Percentiles rank a stretch among this genome's conserved stretches.
phyloP scores from a whole-genome alignment of 2,113 vertebrate genomes.

The Neodon shergylaensis region DNA sequence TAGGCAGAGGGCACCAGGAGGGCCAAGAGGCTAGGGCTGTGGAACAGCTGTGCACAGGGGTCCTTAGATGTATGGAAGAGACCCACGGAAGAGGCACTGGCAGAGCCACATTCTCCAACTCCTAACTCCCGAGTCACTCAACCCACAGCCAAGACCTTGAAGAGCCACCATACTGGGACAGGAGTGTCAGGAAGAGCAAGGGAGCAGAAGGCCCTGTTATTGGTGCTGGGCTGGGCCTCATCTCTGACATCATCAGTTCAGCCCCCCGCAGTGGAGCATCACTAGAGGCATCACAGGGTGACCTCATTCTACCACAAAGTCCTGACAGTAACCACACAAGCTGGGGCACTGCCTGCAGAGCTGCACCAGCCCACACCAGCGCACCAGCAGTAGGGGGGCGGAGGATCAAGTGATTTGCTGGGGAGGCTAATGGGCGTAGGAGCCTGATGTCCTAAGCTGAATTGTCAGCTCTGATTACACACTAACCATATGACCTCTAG shows the following conservation, averaged over 20 bases:
- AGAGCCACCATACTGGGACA: background rate
- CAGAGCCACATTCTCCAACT: background rate
- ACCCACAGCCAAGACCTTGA: background rate
- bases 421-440: background rate
- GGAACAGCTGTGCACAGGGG: no score
- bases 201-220: no score
- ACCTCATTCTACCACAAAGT: background rate
- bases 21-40: background rate
- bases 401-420: background rate
- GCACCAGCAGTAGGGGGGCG: fast-evolving
- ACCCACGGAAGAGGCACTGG: background rate
- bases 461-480: background rate
- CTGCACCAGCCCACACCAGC: no score
- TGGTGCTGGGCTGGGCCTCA: background rate
- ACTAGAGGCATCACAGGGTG: background rate
- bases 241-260: background rate
- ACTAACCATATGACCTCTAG: background rate
- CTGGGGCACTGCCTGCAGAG: background rate
- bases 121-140: background rate
- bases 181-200: background rate
- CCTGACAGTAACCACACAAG: background rate
- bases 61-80: background rate
- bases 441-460: background rate
- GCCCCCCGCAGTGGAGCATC: background rate
- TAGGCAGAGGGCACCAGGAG: no score